Conservation (phyloP, 1,140 invertebrate species). For the Drosophila littoralis region DNA sequence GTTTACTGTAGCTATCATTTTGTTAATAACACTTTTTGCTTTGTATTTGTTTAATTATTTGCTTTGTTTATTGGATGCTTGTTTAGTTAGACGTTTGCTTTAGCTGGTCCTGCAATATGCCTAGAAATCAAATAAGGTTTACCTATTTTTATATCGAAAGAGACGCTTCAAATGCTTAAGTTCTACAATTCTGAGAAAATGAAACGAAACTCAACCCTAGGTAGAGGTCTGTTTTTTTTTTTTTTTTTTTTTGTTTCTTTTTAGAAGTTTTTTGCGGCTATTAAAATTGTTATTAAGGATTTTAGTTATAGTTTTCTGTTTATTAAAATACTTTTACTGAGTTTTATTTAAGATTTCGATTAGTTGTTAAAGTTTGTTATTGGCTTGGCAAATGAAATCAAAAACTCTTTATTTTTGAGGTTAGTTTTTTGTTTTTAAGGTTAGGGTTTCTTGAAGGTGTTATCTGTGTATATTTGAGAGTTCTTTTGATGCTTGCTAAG, state of each 20-base stretch:
- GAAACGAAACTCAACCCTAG: constrained; percentile 9
- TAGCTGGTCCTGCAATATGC: constrained; percentile 65
- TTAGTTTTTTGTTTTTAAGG: not conserved
- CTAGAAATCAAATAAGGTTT: constrained; percentile 22
- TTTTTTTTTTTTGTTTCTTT: not conserved
- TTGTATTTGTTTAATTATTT: not conserved
- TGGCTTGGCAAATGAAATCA: constrained; percentile 1
- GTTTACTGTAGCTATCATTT: constrained; percentile 17
- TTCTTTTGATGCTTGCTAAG: constrained; percentile 14
- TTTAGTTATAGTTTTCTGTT: constrained; percentile 9
- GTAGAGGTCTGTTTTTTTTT: not conserved
- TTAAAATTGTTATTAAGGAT: constrained; percentile 22
- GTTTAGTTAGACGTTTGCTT: constrained; percentile 31
- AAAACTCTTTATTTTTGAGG: not conserved
- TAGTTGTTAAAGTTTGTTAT: not conserved
- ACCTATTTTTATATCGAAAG: constrained; percentile 43
- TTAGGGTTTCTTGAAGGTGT: not conserved
- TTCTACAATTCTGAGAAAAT: constrained; percentile 21
- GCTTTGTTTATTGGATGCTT: constrained; percentile 4
- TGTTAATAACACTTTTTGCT: not conserved
- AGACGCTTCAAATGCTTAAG: constrained; percentile 47
- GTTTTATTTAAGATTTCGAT: not conserved
- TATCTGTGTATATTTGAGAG: not conserved
- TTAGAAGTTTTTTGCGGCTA: constrained; percentile 9
- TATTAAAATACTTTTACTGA: constrained; percentile 1